These are phyloP conservation scores for Hoplodrina ambigua DNA, from an alignment of 2,888 invertebrate genomes.

Conservation along the genomic window DNA sequence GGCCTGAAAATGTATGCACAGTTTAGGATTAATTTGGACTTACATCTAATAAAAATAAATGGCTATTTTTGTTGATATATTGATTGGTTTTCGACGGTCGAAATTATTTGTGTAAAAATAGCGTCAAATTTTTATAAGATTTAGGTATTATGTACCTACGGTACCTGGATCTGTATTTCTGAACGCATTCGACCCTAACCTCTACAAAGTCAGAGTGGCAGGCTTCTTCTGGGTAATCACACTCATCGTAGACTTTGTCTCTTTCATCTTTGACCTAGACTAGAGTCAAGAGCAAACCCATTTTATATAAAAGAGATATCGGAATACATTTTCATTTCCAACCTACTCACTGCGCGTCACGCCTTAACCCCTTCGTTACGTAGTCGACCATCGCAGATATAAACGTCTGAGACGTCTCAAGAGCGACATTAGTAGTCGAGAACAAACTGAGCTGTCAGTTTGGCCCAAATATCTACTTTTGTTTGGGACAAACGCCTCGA, in stretches of 20 bases:
- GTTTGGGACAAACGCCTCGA: constrained; percentile 68
- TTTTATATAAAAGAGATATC: too few species aligned
- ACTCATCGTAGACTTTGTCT: too few species aligned
- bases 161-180: too few species aligned
- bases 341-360: constrained; percentile 43
- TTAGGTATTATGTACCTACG: too few species aligned
- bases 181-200: too few species aligned
- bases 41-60: not conserved
- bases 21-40: constrained; percentile 7
- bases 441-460: constrained; percentile 69
- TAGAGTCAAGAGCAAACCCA: too few species aligned
- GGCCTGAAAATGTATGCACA: constrained; percentile 2
- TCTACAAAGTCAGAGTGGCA: too few species aligned
- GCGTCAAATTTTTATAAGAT: too few species aligned
- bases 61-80: not conserved
- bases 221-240: too few species aligned
- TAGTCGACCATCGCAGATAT: constrained; percentile 75
- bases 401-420: constrained; percentile 75
- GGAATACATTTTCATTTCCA: not conserved
- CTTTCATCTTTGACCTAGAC: too few species aligned
- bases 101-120: too few species aligned
- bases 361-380: constrained; percentile 71
- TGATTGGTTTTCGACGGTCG: not conserved
- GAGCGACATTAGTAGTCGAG: constrained; percentile 77
- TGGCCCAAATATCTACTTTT: constrained; percentile 67